These are phyloP conservation scores for Oophaga sylvatica DNA, from an alignment of 2,797 vertebrate species.

Conservation along the genomic window DNA sequence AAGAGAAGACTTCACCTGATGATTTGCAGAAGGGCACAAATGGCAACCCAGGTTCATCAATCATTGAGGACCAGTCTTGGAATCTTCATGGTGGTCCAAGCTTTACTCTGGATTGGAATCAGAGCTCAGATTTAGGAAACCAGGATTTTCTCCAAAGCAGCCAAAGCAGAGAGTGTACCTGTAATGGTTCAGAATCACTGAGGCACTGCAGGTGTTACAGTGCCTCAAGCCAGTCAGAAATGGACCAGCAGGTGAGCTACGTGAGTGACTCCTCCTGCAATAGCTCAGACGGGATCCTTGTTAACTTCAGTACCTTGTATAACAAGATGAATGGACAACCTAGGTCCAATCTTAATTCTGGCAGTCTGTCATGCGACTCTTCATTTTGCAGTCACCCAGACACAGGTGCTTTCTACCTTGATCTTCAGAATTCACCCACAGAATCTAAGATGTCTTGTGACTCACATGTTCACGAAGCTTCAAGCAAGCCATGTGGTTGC, in stretches of 20 bases:
- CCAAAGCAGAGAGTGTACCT: slow-evolving; percentile 74
- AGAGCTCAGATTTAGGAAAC: slow-evolving; percentile 77
- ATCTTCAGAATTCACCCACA: slow-evolving; percentile 89
- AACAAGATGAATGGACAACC: slow-evolving; percentile 86
- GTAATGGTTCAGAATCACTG: slow-evolving; percentile 71
- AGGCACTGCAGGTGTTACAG: slow-evolving; percentile 83
- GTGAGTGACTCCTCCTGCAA: slow-evolving; percentile 94
- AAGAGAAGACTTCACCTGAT: slow-evolving; percentile 69
- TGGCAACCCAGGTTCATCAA: slow-evolving; percentile 64
- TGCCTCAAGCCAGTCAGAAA: slow-evolving; percentile 83
- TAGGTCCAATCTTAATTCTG: slow-evolving; percentile 79
- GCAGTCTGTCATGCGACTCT: slow-evolving; percentile 79
- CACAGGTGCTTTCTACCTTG: slow-evolving; percentile 91
- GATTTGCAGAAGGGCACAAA: slow-evolving; percentile 68
- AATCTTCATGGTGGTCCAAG: slow-evolving; percentile 81
- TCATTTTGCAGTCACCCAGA: slow-evolving; percentile 80
- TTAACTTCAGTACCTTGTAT: slow-evolving; percentile 97
- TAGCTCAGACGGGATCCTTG: slow-evolving; percentile 91
- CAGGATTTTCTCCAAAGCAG: slow-evolving; percentile 69
- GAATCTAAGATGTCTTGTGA: slow-evolving; percentile 80
- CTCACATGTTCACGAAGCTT: slow-evolving; percentile 73
- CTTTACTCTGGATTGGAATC: slow-evolving; percentile 89
- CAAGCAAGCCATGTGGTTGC: slow-evolving; percentile 71
- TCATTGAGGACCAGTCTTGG: slow-evolving; percentile 78
- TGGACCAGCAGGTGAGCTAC: slow-evolving; percentile 84